Base-by-base conservation (phyloP, 2,888 invertebrate species). In the Cetonia aurata region DNA sequence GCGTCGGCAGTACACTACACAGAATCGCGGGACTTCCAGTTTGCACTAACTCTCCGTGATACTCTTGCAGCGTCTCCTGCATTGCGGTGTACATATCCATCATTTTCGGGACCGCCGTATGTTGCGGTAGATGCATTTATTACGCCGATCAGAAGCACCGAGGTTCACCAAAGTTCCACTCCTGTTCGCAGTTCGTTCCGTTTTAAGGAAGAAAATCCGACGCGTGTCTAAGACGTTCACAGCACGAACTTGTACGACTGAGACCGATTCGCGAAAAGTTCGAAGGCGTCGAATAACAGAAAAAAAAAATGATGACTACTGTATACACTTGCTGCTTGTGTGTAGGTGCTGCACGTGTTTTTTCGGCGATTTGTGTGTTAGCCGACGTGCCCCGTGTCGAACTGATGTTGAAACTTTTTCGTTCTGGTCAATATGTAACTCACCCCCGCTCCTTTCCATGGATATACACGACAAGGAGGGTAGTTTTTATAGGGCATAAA, bases 1-100 rank as follows among this genome's bases (percentile, higher is more conserved):
- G 99, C 0, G 90, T 90, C 1, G 99, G 99, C 77, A 99, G 87
- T 1, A 92, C 92, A 60, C 97, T 96, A 87, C 99, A 99, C 71
- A 98, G 88, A 75, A 99, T 94, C 75, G 96, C 94, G 0, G 99
- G 99, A 73, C 96, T 96, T 60, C 97, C 98, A 33, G 99, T 99
- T 83, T 93, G 92, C 77, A 96, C 93, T 81, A 98, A 87, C 82
- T 96, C 95, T n/a, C 96, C 96, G 80, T 96, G 96, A 81, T 93
- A 95, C 81, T 95, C 95, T 84, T 93, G 91, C 76, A 94, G 89
- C 80, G 92, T 91, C 79, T 94, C 93, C 82, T 93, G 91, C 78
- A 94, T 88, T 78, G 90, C 89, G 76, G 89, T 87, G 84, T 91
- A 92, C 86, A 92, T 90, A 79, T 94, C 93, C 84, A 91, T 90